Evolutionary conservation across 2,113 vertebrate species (phyloP).

Genomic region (Microtus montanus): DNA sequence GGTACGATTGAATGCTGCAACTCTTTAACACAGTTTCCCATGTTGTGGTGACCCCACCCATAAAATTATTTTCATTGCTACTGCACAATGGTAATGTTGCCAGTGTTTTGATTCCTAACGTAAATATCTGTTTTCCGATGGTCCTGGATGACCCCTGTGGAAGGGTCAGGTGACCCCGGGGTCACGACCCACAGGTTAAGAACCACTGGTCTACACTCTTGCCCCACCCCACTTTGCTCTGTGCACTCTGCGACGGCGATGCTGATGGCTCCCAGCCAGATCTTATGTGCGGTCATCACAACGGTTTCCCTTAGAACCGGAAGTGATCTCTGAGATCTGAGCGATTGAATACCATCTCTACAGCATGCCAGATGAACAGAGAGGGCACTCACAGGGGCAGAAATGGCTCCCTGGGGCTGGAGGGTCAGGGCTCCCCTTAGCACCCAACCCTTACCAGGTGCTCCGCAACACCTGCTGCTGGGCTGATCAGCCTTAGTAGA

Average conservation of each 20-base stretch:
- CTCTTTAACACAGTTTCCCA: not conserved
- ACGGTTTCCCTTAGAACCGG: not conserved
- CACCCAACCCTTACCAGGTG: slow-evolving; percentile 60
- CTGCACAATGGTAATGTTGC: not conserved
- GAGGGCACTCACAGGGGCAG: not conserved
- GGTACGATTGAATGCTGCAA: too few relatives aligned
- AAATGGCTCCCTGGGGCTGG: not conserved
- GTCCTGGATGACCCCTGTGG: not conserved
- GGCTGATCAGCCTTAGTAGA: slow-evolving; percentile 64
- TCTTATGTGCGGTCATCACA: not conserved
- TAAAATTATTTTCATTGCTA: not conserved
- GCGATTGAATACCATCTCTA: slow-evolving; percentile 16
- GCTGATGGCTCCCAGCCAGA: not conserved
- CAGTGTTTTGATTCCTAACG: not conserved
- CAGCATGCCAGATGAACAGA: not conserved
- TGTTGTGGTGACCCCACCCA: not conserved
- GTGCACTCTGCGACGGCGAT: not conserved
- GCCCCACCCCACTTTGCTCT: not conserved
- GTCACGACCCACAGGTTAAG: not conserved
- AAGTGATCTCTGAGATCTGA: not conserved
- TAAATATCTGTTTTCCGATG: not conserved
- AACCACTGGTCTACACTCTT: not conserved
- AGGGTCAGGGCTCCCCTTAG: slow-evolving; percentile 30
- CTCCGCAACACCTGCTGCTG: slow-evolving; percentile 48
- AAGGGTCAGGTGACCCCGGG: not conserved